phyloP scores from a whole-genome alignment of 2,113 vertebrate species.

The Mastomys natalensis region DNA sequence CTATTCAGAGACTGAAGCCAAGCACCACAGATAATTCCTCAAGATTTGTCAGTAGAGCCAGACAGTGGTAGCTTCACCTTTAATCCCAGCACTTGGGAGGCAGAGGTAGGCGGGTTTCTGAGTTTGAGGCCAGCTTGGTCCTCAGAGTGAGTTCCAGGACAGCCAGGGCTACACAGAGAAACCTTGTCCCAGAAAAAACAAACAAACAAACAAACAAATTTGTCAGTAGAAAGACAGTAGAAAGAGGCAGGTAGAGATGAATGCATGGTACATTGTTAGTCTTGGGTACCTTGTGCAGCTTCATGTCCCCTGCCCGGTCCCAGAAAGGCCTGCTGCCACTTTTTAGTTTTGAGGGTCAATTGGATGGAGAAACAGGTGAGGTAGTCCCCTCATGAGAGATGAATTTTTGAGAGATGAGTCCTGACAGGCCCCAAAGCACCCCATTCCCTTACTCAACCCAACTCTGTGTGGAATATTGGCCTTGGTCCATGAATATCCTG shows the following conservation, averaged over 20 bases:
- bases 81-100: too few species aligned
- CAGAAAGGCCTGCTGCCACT: not conserved
- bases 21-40: not conserved
- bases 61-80: too few species aligned
- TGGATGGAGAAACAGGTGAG: not conserved
- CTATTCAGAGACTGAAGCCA: not conserved
- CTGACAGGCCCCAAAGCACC: not conserved
- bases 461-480: not conserved
- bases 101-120: too few species aligned
- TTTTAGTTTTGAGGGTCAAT: not conserved
- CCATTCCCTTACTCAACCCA: not conserved
- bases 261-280: fast-evolving
- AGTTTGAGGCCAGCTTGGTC: too few species aligned
- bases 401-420: not conserved
- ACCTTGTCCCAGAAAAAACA: too few species aligned
- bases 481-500: not conserved
- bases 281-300: not conserved
- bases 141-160: too few species aligned
- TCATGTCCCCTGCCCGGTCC: not conserved
- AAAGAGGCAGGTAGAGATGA: too few species aligned
- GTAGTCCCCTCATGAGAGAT: too few species aligned
- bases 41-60: not conserved
- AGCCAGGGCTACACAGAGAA: too few species aligned
- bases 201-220: too few species aligned
- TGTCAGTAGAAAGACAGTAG: not conserved